Base-by-base conservation (phyloP, 2,888 invertebrate genomes). In the Bellardia pandia region DNA sequence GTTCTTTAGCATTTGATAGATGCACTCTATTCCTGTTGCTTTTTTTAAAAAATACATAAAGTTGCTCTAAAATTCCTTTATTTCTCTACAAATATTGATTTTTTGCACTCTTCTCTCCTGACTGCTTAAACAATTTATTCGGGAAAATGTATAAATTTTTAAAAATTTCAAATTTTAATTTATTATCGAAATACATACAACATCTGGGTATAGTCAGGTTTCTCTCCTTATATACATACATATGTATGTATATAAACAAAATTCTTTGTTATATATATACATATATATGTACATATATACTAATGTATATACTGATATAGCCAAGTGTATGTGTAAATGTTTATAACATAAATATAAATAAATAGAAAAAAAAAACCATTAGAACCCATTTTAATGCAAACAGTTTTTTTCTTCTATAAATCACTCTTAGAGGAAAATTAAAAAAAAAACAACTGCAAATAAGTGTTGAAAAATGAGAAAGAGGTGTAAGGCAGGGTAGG, bases 381-480 rank as follows among this genome's bases (percentile, higher is more conserved):
- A 86, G 69, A 86, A 82, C 68, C 82, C 82, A 86, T 86, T 82
- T 82, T 82, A 48, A 83, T 72, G 53, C 68, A 80, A 75, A 74
- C 51, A 71, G 62, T 53, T 64, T 75, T 71, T 33, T 33, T 33
- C 6, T 37, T 37, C 85, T 85, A 85, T 86, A 86, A 82, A 86
- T 78, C 78, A 86, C 82, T 82, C 30, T 82, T 66, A 48, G 74
- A 48, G 48, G 53, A 42, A 72, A 64, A 79, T 13, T 0, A 42
- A 53, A 64, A 64, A 68, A 58, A 72, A 53, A 16, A 40, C 23
- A 33, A 30, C 48, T 5, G 45, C 16, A 69, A 75, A 14, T 0
- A 14, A 69, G 51, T 23, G 23, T 23, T 23, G 23, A 23, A 23
- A 30, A 2, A 23, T 11, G n/a, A 11, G 30, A 13, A 30, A 7